phyloP scores from a whole-genome alignment of 1,140 invertebrate species.

The Brachystomella parvula region DNA sequence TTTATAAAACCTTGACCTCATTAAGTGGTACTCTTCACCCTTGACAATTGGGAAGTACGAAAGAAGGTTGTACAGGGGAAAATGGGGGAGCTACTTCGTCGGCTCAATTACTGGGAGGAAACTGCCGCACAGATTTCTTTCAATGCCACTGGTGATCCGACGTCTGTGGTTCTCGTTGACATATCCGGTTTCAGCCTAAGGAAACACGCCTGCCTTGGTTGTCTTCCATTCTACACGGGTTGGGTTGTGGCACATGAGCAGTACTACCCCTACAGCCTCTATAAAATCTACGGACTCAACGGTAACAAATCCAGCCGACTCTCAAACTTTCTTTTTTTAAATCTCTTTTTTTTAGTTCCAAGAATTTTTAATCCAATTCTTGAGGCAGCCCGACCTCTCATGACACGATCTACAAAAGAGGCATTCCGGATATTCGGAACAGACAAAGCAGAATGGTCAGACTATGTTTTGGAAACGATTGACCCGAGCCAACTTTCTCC shows the following conservation, averaged over 20 bases:
- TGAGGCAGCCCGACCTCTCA: background rate
- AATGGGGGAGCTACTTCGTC: background rate
- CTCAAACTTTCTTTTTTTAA: background rate
- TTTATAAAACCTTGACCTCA: too few species aligned
- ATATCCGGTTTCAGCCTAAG: background rate
- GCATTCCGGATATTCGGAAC: background rate
- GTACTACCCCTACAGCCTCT: background rate
- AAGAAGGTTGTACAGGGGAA: background rate
- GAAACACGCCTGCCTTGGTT: background rate
- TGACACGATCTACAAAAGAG: background rate
- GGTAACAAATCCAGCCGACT: background rate
- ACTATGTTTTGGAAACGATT: background rate
- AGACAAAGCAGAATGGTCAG: background rate
- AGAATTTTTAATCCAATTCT: background rate
- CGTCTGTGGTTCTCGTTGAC: background rate
- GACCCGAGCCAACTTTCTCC: background rate
- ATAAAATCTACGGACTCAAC: background rate
- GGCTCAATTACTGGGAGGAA: background rate
- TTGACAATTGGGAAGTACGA: background rate
- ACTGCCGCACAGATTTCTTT: background rate
- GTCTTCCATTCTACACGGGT: background rate
- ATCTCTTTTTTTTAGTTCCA: background rate
- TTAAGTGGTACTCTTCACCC: background rate
- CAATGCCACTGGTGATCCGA: background rate
- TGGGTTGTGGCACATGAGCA: background rate